These are phyloP conservation scores for Dasysyrphus tricinctus DNA, from an alignment of 2,888 invertebrate species.

Conservation along the genomic window DNA sequence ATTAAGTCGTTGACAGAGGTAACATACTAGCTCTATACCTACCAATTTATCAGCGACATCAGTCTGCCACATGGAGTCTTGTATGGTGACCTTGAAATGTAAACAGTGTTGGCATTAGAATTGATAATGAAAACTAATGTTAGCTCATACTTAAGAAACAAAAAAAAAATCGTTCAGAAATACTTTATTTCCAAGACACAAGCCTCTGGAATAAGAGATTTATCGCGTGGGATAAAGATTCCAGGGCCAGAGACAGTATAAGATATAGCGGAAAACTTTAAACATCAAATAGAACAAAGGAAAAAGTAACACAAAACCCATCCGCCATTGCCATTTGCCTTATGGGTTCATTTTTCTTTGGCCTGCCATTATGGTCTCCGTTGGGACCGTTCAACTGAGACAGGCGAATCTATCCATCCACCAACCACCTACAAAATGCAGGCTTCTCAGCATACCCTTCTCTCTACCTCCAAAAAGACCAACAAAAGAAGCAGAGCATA, in stretches of 20 bases:
- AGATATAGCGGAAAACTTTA: constrained; percentile 38
- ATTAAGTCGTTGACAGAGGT: constrained; percentile 17
- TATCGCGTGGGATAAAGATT: constrained; percentile 17
- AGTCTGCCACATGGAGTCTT: not conserved
- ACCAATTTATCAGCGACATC: not conserved
- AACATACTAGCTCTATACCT: not conserved
- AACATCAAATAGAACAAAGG: not conserved
- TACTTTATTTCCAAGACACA: not conserved
- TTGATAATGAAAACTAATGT: constrained; percentile 50
- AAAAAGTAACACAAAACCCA: constrained; percentile 18
- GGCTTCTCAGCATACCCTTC: not conserved
- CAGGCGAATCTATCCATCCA: constrained; percentile 36
- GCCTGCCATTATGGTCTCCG: constrained; percentile 30
- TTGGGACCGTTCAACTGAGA: constrained; percentile 35
- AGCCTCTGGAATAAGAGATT: constrained; percentile 18
- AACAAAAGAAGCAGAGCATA: constrained; percentile 1
- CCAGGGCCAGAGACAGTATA: not conserved
- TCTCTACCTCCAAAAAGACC: not conserved
- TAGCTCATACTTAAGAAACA: not conserved
- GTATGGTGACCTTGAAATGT: not conserved
- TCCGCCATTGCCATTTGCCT: not conserved
- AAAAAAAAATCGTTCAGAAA: not conserved
- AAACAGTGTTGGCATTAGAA: constrained; percentile 22
- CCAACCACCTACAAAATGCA: constrained; percentile 25
- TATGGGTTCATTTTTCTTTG: constrained; percentile 28